Percentiles rank a stretch among this genome's conserved stretches.
These are phyloP conservation scores for Probosciger aterrimus DNA, from an alignment of 2,113 vertebrate species.

Conservation along the genomic window DNA sequence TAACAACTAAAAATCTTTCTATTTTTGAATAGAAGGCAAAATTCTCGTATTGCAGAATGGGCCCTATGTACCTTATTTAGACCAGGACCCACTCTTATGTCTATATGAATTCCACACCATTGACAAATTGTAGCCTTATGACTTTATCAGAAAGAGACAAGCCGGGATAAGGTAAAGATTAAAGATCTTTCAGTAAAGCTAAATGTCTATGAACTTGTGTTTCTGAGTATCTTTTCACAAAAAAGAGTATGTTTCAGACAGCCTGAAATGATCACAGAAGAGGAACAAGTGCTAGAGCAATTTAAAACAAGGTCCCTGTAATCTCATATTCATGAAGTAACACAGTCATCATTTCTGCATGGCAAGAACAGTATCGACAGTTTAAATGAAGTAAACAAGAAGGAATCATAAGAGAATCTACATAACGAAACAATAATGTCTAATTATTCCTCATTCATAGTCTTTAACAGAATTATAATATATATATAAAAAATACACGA, in stretches of 20 bases:
- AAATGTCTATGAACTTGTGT: neutral
- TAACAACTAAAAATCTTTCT: neutral
- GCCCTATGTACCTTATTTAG: neutral
- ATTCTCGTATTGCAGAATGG: neutral
- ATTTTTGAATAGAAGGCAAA: neutral
- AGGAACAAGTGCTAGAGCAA: neutral
- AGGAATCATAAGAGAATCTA: slow-evolving; percentile 20
- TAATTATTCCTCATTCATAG: slow-evolving; percentile 8
- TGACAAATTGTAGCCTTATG: neutral
- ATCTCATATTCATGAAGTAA: slow-evolving; percentile 37
- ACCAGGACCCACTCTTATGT: neutral
- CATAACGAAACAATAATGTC: slow-evolving; percentile 31
- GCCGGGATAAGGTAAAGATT: neutral
- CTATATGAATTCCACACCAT: neutral
- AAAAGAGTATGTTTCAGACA: neutral
- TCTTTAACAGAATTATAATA: slow-evolving; percentile 1
- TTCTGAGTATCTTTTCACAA: neutral
- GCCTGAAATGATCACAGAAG: neutral
- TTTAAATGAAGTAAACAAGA: slow-evolving; percentile 34
- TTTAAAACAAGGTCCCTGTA: neutral
- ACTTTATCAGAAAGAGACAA: neutral
- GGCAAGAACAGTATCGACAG: neutral
- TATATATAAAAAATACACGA: neutral
- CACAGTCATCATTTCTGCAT: neutral
- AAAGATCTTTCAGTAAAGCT: neutral